These are phyloP conservation scores for Lepidochitona cinerea DNA, from an alignment of 2,888 invertebrate species.

Conservation along the genomic window DNA sequence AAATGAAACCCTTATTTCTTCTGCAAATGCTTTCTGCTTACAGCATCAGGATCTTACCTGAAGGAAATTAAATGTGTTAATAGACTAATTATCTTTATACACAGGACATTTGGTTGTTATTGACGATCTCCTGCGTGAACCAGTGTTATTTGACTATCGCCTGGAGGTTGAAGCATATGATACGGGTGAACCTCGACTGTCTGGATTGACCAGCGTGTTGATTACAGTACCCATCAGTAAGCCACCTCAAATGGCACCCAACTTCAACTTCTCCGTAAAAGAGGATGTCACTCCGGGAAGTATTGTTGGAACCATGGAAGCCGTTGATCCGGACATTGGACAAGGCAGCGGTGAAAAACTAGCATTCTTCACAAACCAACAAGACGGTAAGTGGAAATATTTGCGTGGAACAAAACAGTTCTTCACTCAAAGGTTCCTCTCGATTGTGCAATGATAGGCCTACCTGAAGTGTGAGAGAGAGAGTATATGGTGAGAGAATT, in stretches of 20 bases:
- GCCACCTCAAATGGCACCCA: conserved; percentile 8
- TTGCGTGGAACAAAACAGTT: no score
- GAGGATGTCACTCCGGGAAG: conserved; percentile 16
- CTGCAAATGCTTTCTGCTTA: no score
- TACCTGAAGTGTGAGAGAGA: no score
- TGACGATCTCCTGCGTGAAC: conserved; percentile 19
- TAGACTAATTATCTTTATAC: no score
- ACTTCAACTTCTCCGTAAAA: not conserved
- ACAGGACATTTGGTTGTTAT: conserved; percentile 21
- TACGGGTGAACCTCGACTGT: conserved; percentile 24
- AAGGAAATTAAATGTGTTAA: no score
- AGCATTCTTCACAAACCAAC: not conserved
- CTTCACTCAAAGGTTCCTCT: no score
- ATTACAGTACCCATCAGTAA: conserved; percentile 22
- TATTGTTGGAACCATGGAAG: conserved; percentile 14
- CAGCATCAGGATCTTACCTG: no score
- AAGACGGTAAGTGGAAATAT: conserved; percentile 10
- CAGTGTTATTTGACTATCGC: conserved; percentile 14
- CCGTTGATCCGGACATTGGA: conserved; percentile 18
- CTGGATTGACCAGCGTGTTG: conserved; percentile 10
- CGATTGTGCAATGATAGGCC: no score
- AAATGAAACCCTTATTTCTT: no score
- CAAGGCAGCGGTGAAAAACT: conserved; percentile 6
- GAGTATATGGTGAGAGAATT: no score
- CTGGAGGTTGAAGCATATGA: conserved; percentile 22